Base-by-base conservation (phyloP, 2,888 invertebrate genomes). In the Acronicta aceris region DNA sequence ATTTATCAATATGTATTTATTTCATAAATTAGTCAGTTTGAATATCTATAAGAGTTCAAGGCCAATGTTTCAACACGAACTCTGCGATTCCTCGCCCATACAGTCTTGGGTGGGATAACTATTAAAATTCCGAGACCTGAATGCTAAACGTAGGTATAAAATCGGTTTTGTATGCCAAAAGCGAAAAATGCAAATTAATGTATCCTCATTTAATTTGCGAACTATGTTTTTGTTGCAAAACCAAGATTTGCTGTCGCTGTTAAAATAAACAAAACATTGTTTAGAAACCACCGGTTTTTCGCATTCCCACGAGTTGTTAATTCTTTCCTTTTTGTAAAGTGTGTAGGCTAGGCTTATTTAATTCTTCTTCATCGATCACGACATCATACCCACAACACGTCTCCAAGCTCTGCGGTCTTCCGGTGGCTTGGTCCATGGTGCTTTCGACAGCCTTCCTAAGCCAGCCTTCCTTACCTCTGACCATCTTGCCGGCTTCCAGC, bases 61-160 rank as follows among this genome's bases (percentile, higher is more conserved):
- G 65, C 53, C 58, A 62, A 8, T 15, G 12, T 74, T 69, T 43
- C 75, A 51, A 46, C 56, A 75, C 30, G n/a, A n/a, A 40, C 36
- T 58, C 8, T 45, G 42, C 64, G 55, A 70, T 47, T 62, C 61
- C 52, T 48, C 0, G 27, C 30, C 46, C 12, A 56, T 41, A 27
- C 52, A 43, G 25, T 51, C 57, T 62, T 76, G 73, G 64, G 76
- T 67, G 74, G 73, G 67, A 66, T 66, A 17, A 16, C 38, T 41
- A 62, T 51, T 59, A 59, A 57, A 61, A 17, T 38, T 33, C 16
- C 59, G 59, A 48, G 50, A 21, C 10, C 30, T 46, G 75, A 71
- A 73, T 76, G 42, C 21, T 62, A 70, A 75, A 51, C 25, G n/a
- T n/a, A 38, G n/a, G 47, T 27, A 41, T 41, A 12, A 17, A 15